Percentiles rank a stretch among this genome's conserved stretches.
Conservation (phyloP, 2,113 vertebrate species). For the Labeo rohita region DNA sequence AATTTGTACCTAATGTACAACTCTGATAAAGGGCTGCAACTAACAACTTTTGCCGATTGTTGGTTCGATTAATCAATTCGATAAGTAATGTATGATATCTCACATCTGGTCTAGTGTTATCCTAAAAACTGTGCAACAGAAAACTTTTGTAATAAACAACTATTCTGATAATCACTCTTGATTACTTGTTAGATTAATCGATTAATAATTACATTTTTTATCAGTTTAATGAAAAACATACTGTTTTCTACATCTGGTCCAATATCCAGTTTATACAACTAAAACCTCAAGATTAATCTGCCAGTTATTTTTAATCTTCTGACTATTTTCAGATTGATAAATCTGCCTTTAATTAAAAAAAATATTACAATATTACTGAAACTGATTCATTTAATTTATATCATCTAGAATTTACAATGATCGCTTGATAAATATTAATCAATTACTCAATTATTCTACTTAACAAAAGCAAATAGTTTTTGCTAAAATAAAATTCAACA, state of each 20-base stretch:
- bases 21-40: background rate
- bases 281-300: background rate
- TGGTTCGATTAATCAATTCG: background rate
- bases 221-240: background rate
- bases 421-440: background rate
- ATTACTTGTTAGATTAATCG: background rate
- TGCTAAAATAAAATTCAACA: background rate
- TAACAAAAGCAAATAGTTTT: background rate
- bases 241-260: background rate
- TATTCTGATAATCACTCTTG: background rate
- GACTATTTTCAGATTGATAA: background rate
- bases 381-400: background rate
- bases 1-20: background rate
- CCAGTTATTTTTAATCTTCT: background rate
- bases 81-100: background rate
- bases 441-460: background rate
- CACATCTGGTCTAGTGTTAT: background rate
- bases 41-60: background rate
- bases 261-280: background rate
- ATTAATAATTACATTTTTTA: background rate
- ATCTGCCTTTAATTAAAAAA: background rate
- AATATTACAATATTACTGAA: background rate
- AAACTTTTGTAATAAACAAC: background rate
- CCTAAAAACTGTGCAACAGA: background rate
- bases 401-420: background rate